Evolutionary conservation across 2,113 vertebrate genomes (phyloP), one percentile per base, ranked within the genome.

Genomic region (Sapajus apella): DNA sequence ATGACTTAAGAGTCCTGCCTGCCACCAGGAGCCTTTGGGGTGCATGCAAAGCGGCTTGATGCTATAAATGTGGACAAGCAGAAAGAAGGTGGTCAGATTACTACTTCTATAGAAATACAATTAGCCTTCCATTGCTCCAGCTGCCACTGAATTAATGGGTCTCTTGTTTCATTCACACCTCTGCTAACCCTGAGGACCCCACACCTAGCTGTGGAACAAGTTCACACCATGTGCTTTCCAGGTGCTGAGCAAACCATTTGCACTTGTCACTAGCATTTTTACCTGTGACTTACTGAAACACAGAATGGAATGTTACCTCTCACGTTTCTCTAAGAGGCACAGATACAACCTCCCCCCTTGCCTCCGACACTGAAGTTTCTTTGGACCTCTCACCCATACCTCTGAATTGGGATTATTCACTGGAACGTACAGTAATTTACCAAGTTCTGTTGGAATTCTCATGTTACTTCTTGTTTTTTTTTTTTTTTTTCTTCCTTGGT

Each of bases 191-290:
- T 52, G 2, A n/a, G 89, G 86, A 88, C 77, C 85, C 75, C 35
- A 47, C 70, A 23, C 85, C 32, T 18, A 1, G 12, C 92, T 50
- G 55, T 3, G 18, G 87, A 73, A 37, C 76, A 80, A 72, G 94
- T 92, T 97, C 81, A 95, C 91, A 85, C 55, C 43, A n/a, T 4
- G n/a, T 2, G 50, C 73, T 45, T 82, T 80, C 86, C 91, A 85
- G 94, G 80, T 21, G 91, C 96, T 72, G 80, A 94, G 73, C 75
- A 95, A 97, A 58, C 87, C 72, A 96, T 96, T 95, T 90, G 80
- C 95, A 97, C 96, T 80, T 97, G 95, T 97, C 97, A 95, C 40
- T 2, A 9, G 75, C 73, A 23, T 64, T 87, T 47, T 90, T 87
- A 21, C 96, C 66, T 77, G 82, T 13, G 82, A 87, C 37, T 83